phyloP scores from a whole-genome alignment of 2,797 vertebrate genomes.

The Chaunax sp. region DNA sequence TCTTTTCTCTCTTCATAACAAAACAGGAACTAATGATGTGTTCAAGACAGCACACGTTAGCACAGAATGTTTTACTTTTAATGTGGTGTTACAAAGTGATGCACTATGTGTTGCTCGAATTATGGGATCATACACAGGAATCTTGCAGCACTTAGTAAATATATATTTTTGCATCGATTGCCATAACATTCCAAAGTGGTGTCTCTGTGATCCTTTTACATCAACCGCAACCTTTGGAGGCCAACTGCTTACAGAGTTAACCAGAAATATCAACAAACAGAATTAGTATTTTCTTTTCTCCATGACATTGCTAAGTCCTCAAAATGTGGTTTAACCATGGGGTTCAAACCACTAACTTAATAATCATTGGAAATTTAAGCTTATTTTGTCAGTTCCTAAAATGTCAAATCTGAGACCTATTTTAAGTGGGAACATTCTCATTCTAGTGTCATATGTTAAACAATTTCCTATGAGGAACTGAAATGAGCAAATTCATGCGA shows the following conservation, averaged over 20 bases:
- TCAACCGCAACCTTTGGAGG: constrained; percentile 1
- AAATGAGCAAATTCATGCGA: constrained; percentile 14
- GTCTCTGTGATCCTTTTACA: constrained; percentile 16
- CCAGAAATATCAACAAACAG: constrained; percentile 27
- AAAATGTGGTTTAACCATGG: constrained; percentile 7
- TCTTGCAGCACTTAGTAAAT: neutral
- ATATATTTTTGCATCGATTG: constrained; percentile 1
- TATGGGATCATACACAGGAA: neutral
- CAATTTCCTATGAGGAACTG: constrained; percentile 14
- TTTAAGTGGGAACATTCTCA: constrained; percentile 21
- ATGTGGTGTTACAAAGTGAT: constrained; percentile 2
- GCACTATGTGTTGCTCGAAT: neutral
- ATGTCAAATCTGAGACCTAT: constrained; percentile 21
- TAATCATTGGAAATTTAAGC: constrained; percentile 27
- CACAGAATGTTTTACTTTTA: neutral
- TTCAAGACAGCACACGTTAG: constrained; percentile 7
- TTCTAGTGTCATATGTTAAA: constrained; percentile 37
- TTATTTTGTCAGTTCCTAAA: constrained; percentile 15
- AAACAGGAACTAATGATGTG: constrained; percentile 19
- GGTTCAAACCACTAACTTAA: constrained; percentile 37
- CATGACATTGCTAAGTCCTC: constrained; percentile 6
- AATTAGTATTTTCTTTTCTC: constrained; percentile 18
- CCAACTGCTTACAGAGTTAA: constrained; percentile 9
- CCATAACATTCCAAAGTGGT: neutral
- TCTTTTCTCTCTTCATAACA: constrained; percentile 15